These are phyloP conservation scores for Bradypodion ventrale DNA, from an alignment of 2,797 vertebrate species.

Conservation along the genomic window DNA sequence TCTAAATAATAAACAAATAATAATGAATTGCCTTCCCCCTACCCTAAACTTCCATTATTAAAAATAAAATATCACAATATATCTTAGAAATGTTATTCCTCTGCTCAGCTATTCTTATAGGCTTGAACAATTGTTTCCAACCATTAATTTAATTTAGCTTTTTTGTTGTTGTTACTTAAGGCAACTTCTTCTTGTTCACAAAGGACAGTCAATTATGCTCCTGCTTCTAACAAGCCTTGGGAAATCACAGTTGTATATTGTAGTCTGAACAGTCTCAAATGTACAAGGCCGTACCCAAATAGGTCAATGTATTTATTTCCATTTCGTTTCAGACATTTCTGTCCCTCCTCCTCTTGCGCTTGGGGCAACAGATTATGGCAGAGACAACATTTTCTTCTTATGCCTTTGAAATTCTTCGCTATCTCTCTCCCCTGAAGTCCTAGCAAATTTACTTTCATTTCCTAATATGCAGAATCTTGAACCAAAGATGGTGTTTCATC, in stretches of 20 bases:
- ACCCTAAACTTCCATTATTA: neutral
- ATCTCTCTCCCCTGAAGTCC: neutral
- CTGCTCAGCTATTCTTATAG: conserved; percentile 17
- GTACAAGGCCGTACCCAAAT: neutral
- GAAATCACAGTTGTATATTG: neutral
- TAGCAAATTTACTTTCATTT: conserved; percentile 1
- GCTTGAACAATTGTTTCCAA: conserved; percentile 34
- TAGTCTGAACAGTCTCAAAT: neutral
- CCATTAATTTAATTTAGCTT: conserved; percentile 35
- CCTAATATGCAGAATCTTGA: neutral
- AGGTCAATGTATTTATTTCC: conserved; percentile 2
- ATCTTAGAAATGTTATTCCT: conserved; percentile 14
- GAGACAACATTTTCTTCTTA: neutral
- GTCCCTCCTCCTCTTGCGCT: neutral
- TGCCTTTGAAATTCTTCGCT: neutral
- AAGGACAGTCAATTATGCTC: conserved; percentile 29
- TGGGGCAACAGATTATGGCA: conserved; percentile 1
- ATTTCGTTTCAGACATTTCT: conserved; percentile 6
- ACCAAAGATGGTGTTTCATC: neutral
- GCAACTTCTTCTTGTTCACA: conserved; percentile 8
- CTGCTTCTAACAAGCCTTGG: conserved; percentile 15
- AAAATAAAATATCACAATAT: neutral
- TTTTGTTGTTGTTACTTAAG: conserved; percentile 35
- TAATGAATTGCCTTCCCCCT: neutral
- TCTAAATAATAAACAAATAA: neutral